Percentiles rank a stretch among this genome's conserved stretches.
Evolutionary conservation across 2,113 vertebrate species (phyloP).

Genomic region (Gallinago jamesoni): DNA sequence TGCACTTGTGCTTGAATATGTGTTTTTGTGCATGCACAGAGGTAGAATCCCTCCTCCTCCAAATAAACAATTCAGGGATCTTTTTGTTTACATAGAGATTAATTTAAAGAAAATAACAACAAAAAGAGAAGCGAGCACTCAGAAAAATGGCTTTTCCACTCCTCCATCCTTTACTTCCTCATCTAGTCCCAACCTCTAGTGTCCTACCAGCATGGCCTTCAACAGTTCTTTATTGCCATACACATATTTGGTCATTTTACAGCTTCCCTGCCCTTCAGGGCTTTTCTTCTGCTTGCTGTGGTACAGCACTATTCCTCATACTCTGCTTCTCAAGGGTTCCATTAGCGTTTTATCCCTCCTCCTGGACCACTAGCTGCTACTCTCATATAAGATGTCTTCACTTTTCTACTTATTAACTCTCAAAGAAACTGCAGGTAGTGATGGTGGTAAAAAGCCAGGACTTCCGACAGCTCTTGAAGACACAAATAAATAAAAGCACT

Average conservation of each 20-base stretch:
- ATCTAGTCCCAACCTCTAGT: background rate
- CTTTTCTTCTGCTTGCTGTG: background rate
- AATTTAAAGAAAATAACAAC: background rate
- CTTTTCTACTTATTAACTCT: background rate
- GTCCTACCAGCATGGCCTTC: background rate
- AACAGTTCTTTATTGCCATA: background rate
- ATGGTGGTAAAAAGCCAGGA: background rate
- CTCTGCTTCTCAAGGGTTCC: background rate
- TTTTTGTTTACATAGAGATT: background rate
- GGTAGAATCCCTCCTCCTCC: background rate
- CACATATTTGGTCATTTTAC: background rate
- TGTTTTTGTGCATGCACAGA: background rate
- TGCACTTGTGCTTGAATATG: background rate
- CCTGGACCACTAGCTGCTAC: background rate
- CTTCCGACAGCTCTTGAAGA: background rate
- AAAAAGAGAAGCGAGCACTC: background rate
- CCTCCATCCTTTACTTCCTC: background rate
- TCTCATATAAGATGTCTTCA: background rate
- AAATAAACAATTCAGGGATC: background rate
- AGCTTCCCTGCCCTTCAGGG: background rate
- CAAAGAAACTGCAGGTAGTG: background rate
- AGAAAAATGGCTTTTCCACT: background rate
- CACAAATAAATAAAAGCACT: constrained; percentile 13
- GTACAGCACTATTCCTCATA: background rate
- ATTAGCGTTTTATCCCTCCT: background rate